Evolutionary conservation across 2,797 vertebrate species (phyloP), one percentile per base, ranked within the genome.

Genomic region (Clarias platycephalus): DNA sequence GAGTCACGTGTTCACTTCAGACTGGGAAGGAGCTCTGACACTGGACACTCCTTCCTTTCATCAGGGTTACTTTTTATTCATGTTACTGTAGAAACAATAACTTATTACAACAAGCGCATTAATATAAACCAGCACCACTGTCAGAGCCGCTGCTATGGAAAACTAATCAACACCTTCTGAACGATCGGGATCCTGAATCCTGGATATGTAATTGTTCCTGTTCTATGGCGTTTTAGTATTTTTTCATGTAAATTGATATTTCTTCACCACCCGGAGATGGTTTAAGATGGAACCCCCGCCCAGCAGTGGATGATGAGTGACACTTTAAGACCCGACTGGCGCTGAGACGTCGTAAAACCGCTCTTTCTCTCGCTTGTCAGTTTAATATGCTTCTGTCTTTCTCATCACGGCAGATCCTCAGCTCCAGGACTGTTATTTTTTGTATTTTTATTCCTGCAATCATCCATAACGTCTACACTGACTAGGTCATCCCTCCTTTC

Each of bases 341-440:
- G 49, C 44, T 57, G 66, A 81, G 63, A 70, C n/a, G 70, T 72
- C 31, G 37, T 70, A 70, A 70, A 82, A 71, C 0, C 53, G 37
- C 24, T 37, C 34, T 70, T 37, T 82, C 53, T 70, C 31, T 71
- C 66, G 28, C 79, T 82, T 55, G 7, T 75, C 37, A 49, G 72
- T 68, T 68, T 76, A 88, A 80, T 84, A 77, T 74, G 66, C 34
- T 81, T 86, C 88, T 90, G 88, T 89, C 80, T 86, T 90, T 89
- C 84, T 87, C 89, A 90, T 90, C 83, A 90, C 78, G 63, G 81
- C 82, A 44, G 81, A 80, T 86, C 34, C 68, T 82, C 64, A 16
- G 70, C 53, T 82, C 82, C 81, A 74, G 77, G 28, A 82, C 81
- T 83, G 70, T 82, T 49, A 49, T 49, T 89, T 87, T 87, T 75